phyloP scores from a whole-genome alignment of 1,140 invertebrate species.

The Sitodiplosis mosellana region DNA sequence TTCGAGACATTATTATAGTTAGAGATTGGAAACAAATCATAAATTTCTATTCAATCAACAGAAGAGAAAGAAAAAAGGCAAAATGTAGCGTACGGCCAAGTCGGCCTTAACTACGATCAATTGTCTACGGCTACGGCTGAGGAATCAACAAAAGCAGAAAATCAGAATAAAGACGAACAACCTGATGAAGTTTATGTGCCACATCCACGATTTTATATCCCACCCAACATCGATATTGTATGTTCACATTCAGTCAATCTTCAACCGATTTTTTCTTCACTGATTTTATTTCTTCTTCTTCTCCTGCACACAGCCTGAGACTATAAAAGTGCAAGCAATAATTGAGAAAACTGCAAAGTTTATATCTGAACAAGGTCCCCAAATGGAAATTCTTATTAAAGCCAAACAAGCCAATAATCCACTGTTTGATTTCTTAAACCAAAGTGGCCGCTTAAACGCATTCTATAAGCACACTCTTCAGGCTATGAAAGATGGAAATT shows the following conservation, averaged over 20 bases:
- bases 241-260: slow-evolving; percentile 16
- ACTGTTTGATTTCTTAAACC: slow-evolving; percentile 85
- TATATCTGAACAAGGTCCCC: slow-evolving; percentile 78
- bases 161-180: slow-evolving; percentile 26
- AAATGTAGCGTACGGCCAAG: slow-evolving; percentile 51
- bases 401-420: slow-evolving; percentile 88
- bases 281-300: background rate
- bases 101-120: slow-evolving; percentile 63
- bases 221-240: slow-evolving; percentile 53
- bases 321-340: slow-evolving; percentile 77
- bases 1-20: slow-evolving; percentile 13
- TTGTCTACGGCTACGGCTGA: slow-evolving; percentile 21
- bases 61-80: slow-evolving; percentile 79
- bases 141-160: slow-evolving; percentile 12
- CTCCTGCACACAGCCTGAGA: slow-evolving; percentile 56
- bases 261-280: background rate
- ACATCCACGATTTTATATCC: slow-evolving; percentile 48
- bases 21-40: background rate
- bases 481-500: slow-evolving; percentile 66
- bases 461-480: slow-evolving; percentile 77
- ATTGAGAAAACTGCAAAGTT: slow-evolving; percentile 95
- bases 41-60: slow-evolving; percentile 21
- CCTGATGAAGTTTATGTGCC: slow-evolving; percentile 51
- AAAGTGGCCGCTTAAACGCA: slow-evolving; percentile 63
- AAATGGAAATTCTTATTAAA: slow-evolving; percentile 98